phyloP scores from a whole-genome alignment of 2,888 invertebrate genomes.

The Coleophora flavipennella region DNA sequence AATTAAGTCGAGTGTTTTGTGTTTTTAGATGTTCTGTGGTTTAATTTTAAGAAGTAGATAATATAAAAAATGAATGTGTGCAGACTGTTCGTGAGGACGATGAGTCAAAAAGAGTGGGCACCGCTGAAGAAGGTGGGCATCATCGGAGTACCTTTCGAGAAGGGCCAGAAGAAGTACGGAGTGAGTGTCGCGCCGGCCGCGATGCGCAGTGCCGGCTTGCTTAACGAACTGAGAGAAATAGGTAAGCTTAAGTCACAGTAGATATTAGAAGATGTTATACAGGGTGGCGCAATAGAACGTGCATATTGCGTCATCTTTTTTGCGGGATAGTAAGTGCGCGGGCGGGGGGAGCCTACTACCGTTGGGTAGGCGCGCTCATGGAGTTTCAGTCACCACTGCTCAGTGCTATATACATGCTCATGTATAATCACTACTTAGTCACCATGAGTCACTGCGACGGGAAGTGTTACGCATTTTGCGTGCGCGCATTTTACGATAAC shows the following conservation, averaged over 20 bases:
- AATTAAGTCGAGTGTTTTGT: neutral
- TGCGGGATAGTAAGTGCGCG: too few relatives aligned
- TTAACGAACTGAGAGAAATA: constrained; percentile 73
- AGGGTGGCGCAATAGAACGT: too few relatives aligned
- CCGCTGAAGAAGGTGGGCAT: constrained; percentile 75
- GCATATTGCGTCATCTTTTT: too few relatives aligned
- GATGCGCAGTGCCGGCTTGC: constrained; percentile 76
- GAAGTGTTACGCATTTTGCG: too few relatives aligned
- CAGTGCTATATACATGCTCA: too few relatives aligned
- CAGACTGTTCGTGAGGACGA: constrained; percentile 44
- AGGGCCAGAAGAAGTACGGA: constrained; percentile 82
- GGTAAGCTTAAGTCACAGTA: too few relatives aligned
- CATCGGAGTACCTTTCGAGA: constrained; percentile 85
- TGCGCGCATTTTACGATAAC: too few relatives aligned
- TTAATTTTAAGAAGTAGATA: neutral
- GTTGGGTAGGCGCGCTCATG: too few relatives aligned
- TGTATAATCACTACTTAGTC: too few relatives aligned
- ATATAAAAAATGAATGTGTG: constrained; percentile 41
- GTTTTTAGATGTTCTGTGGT: neutral
- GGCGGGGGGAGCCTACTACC: too few relatives aligned
- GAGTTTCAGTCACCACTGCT: too few relatives aligned
- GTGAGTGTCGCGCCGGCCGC: constrained; percentile 80
- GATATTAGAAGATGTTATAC: neutral
- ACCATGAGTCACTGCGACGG: too few relatives aligned
- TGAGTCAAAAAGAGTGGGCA: constrained; percentile 45